Base-by-base conservation (phyloP, 2,113 vertebrate genomes). In the Progne subis region DNA sequence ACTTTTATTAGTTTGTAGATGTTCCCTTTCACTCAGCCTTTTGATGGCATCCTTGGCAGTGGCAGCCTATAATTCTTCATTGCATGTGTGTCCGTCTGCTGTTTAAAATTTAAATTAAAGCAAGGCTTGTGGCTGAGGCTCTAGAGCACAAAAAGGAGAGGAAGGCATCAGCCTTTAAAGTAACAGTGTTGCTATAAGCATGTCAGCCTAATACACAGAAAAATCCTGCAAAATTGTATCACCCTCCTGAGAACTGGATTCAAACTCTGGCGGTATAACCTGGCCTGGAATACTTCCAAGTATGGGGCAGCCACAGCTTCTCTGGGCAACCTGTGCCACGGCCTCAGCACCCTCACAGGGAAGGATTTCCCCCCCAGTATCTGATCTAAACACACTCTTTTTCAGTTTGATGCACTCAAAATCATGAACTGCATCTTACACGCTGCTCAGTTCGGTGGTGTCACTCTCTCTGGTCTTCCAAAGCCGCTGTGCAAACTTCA, bases 51-150 rank as follows among this genome's bases (percentile, higher is more conserved):
- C 56, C 43, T 94, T 91, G 87, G 94, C 88, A 92, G 79, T 0
- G 0, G 49, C 49, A 80, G 52, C 29, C 91, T 46, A n/a, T 80
- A 50, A 89, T 89, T 96, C 74, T 78, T 86, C 67, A 64, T 26
- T 53, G 60, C 23, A 19, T 79, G 49, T 72, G 72, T 69, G 20
- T 46, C 20, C 16, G 57, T 68, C 88, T 92, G 70, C 81, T 95
- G 57, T 32, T 96, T 84, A 83, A 90, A 92, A 55, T 50, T 23
- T 78, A 96, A 82, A 94, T 90, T 71, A 90, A 94, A 97, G 69
- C 82, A 86, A 88, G 90, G 37, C 59, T 93, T 92, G 59, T n/a
- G 53, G 52, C 61, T 82, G 69, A 69, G 68, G 44, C 43, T 80
- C 52, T 50, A 37, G 57, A 13, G 44, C 49, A 39, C 41, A 80